These are phyloP conservation scores for Syngnathoides biaculeatus DNA, from an alignment of 2,113 vertebrate species.

Conservation along the genomic window DNA sequence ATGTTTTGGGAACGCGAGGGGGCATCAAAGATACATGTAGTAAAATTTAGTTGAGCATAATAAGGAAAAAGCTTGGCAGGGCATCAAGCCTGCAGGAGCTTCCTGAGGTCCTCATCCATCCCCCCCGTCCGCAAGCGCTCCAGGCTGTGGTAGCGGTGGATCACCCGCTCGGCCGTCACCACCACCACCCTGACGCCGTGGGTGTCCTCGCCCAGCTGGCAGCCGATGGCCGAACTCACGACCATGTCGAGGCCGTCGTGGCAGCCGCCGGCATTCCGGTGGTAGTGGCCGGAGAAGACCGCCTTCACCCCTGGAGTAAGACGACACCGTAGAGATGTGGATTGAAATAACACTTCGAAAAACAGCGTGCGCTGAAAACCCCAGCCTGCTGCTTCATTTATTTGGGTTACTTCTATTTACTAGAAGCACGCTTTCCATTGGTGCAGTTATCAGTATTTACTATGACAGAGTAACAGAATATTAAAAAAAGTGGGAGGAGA, in stretches of 20 bases:
- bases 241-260: slow-evolving; percentile 87
- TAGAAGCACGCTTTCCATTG: background rate
- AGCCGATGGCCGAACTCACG: slow-evolving; percentile 92
- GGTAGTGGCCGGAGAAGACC: slow-evolving; percentile 93
- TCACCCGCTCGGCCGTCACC: slow-evolving; percentile 79
- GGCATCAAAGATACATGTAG: background rate
- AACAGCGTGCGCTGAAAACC: slow-evolving; percentile 4
- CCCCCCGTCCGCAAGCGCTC: slow-evolving; percentile 74
- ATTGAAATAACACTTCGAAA: slow-evolving; percentile 15
- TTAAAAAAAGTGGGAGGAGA: background rate
- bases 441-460: background rate
- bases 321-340: background rate
- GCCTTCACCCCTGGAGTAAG: slow-evolving; percentile 80
- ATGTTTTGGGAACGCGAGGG: background rate
- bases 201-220: slow-evolving; percentile 85
- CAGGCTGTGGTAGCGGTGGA: slow-evolving; percentile 86
- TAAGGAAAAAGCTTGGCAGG: background rate
- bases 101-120: slow-evolving; percentile 78
- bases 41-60: background rate
- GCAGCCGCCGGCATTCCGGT: slow-evolving; percentile 86
- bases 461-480: background rate
- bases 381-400: background rate
- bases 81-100: slow-evolving; percentile 65
- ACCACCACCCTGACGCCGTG: slow-evolving; percentile 87
- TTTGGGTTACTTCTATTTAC: background rate